Evolutionary conservation across 2,888 invertebrate species (phyloP), one percentile per base, ranked within the genome.

Genomic region (Drosophila stalkeri): DNA sequence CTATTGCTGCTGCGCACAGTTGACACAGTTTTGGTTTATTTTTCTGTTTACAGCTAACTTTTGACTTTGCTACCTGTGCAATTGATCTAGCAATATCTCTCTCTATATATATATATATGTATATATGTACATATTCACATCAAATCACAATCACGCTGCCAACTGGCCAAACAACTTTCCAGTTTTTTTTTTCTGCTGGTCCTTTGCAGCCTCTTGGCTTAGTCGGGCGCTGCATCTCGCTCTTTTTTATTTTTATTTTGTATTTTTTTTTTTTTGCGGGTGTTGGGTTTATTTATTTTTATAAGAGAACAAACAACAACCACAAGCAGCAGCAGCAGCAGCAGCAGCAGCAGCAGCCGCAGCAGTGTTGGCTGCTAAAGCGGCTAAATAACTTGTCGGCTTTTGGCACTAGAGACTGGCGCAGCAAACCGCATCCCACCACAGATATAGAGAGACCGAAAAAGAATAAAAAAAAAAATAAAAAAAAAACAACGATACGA

Each of bases 91-190:
- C 33, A 20, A 47, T 64, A 69, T 67, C 51, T 5, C 20, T 27
- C n/a, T 31, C 16, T 5, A 33, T 20, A 52, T 64, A 44, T 46
- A 39, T n/a, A 12, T 20, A 52, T 62, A 44, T 51, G 33, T 27
- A 12, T 44, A 35, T 33, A 33, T 60, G 37, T 44, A n/a, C 14
- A 46, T 64, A 59, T 62, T 75, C 75, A 62, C 70, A 68, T 69
- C 41, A 69, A 69, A 60, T 75, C 70, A 61, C 71, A 76, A 49
- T 71, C 66, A 31, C 49, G 69, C 59, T 47, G 52, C 60, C 49
- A 90, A 90, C 90, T 89, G 84, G 76, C 84, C 90, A 87, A 90
- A 87, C 90, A 90, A 91, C 90, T 90, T 90, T 91, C 90, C 91
- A 90, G 91, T 84, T 87, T 89, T 51, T 84, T 87, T 89, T 51